Evolutionary conservation across 2,797 vertebrate species (phyloP).

Genomic region (Anniella stebbinsi): DNA sequence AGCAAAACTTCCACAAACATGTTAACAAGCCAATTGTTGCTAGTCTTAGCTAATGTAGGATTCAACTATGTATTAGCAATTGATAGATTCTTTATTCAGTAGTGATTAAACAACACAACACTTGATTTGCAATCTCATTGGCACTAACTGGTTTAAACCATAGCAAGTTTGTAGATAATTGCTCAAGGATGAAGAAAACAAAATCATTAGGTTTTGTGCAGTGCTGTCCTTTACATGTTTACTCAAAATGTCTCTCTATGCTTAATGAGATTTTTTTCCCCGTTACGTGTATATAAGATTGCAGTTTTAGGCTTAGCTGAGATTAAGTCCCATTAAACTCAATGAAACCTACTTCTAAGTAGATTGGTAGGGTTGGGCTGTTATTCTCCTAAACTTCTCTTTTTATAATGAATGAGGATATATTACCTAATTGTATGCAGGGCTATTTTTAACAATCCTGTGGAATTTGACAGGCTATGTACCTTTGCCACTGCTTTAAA

Average conservation of each 20-base stretch:
- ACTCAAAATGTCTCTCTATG: too few species aligned
- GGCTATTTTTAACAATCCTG: not conserved
- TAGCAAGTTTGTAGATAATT: not conserved
- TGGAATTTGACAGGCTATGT: slow-evolving; percentile 35
- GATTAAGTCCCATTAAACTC: not conserved
- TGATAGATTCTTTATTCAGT: not conserved
- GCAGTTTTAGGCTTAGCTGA: too few species aligned
- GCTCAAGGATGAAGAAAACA: not conserved
- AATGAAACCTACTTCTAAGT: not conserved
- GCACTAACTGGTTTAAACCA: not conserved
- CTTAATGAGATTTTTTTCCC: too few species aligned
- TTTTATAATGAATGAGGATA: not conserved
- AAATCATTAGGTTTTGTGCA: not conserved
- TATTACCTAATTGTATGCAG: not conserved
- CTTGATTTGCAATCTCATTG: not conserved
- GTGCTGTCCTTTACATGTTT: too few species aligned
- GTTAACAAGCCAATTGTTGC: not conserved
- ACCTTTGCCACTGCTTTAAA: slow-evolving; percentile 54
- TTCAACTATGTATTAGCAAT: not conserved
- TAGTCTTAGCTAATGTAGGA: not conserved
- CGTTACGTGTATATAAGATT: too few species aligned
- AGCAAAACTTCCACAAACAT: slow-evolving; percentile 12
- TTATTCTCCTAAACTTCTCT: not conserved
- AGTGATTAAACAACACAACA: not conserved
- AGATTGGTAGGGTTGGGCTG: too few species aligned